phyloP scores from a whole-genome alignment of 2,113 vertebrate species.

The Rousettus leschenaultii region DNA sequence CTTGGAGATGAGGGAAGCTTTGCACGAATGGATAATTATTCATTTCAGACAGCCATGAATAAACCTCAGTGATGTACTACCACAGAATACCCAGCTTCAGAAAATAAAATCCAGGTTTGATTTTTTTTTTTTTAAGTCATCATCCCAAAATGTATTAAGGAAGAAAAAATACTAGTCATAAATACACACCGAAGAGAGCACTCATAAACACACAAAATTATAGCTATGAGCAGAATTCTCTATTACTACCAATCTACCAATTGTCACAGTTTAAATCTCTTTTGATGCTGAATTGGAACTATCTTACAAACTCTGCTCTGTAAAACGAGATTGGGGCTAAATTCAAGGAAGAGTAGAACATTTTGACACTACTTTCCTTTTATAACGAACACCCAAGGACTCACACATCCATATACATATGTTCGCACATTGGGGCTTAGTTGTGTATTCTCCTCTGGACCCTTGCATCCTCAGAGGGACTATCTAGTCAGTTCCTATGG shows the following conservation, averaged over 20 bases:
- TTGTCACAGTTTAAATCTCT: neutral
- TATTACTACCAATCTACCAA: neutral
- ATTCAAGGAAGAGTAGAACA: neutral
- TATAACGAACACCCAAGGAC: neutral
- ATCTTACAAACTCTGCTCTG: neutral
- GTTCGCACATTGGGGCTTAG: neutral
- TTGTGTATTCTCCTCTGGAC: neutral
- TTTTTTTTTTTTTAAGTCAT: neutral
- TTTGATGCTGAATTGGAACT: neutral
- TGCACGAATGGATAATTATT: neutral
- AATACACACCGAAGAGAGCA: neutral
- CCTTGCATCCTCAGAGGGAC: neutral
- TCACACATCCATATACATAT: neutral
- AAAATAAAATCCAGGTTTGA: neutral
- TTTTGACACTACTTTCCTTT: neutral
- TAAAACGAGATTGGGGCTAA: neutral
- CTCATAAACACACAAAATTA: neutral
- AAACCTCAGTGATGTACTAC: neutral
- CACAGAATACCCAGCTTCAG: neutral
- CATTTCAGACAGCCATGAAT: conserved; percentile 4
- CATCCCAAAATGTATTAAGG: neutral
- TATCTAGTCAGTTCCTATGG: neutral
- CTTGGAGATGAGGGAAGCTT: neutral
- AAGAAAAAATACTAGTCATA: neutral
- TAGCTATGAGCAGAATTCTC: neutral